A percentile compares a stretch with the other conserved stretches of the same genome.
These are phyloP conservation scores for Protonemura montana DNA, from an alignment of 2,888 invertebrate genomes.

Conservation along the genomic window DNA sequence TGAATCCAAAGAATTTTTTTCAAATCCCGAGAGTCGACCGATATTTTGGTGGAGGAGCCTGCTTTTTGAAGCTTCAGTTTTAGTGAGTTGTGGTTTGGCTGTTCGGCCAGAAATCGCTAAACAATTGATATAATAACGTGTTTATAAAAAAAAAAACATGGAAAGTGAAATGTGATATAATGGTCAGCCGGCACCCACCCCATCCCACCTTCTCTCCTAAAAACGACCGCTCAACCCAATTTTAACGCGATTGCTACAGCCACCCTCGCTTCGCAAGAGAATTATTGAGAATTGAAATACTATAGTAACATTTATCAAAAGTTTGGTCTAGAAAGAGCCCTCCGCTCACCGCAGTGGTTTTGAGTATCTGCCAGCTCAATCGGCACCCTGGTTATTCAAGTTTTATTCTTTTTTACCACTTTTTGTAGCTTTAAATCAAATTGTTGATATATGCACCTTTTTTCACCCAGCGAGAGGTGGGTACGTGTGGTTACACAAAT, in stretches of 20 bases:
- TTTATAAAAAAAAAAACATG: conserved; percentile 32
- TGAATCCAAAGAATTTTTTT: background rate
- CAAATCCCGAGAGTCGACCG: background rate
- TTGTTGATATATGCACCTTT: background rate
- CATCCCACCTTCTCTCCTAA: background rate
- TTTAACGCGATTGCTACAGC: background rate
- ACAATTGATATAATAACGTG: background rate
- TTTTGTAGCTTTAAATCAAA: background rate
- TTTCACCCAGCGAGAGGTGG: no score
- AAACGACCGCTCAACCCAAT: background rate
- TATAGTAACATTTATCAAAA: conserved; percentile 35
- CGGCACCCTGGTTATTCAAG: background rate
- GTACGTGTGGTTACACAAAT: no score
- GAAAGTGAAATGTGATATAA: conserved; percentile 31
- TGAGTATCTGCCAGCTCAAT: background rate
- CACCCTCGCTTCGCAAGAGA: conserved; percentile 19
- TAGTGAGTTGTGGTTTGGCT: background rate
- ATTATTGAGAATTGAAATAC: conserved; percentile 32
- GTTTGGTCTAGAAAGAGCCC: background rate
- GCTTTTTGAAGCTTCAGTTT: background rate
- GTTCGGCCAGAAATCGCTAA: background rate
- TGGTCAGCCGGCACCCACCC: conserved; percentile 5
- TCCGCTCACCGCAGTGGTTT: background rate
- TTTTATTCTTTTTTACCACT: background rate
- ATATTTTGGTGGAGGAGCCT: background rate